Conservation (phyloP, 2,797 vertebrate species). For the Emydoidea blandingii region DNA sequence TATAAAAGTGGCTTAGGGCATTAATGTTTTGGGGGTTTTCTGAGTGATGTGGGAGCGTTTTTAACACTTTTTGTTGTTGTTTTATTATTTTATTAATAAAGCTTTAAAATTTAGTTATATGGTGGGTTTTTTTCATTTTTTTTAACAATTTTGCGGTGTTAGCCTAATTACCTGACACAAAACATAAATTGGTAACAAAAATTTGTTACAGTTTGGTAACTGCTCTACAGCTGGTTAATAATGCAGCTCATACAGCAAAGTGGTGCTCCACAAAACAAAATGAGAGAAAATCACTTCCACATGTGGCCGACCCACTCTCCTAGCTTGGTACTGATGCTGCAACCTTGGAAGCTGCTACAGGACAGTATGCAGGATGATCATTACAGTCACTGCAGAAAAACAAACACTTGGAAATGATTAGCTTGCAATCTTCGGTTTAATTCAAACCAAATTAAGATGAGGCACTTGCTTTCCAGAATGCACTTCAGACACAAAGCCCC, state of each 20-base stretch:
- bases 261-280: background rate
- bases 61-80: too few species aligned
- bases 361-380: slow-evolving; percentile 59
- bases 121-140: too few species aligned
- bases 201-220: background rate
- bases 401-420: slow-evolving; percentile 70
- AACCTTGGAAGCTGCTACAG: slow-evolving; percentile 70
- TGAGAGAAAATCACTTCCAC: slow-evolving; percentile 62
- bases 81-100: too few species aligned
- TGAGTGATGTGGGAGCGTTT: too few species aligned
- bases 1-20: too few species aligned
- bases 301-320: slow-evolving; percentile 50
- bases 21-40: too few species aligned
- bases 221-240: background rate
- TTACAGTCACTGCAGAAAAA: slow-evolving; percentile 73
- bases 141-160: too few species aligned
- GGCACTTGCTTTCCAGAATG: slow-evolving; percentile 62
- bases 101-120: too few species aligned
- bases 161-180: too few species aligned
- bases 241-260: slow-evolving; percentile 50
- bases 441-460: slow-evolving; percentile 71
- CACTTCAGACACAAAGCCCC: background rate
- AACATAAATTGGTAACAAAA: too few species aligned
- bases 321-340: background rate
- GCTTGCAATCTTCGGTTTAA: slow-evolving; percentile 75